These are phyloP conservation scores for Opisthocomus hoazin DNA, from an alignment of 2,113 vertebrate genomes.

Conservation along the genomic window DNA sequence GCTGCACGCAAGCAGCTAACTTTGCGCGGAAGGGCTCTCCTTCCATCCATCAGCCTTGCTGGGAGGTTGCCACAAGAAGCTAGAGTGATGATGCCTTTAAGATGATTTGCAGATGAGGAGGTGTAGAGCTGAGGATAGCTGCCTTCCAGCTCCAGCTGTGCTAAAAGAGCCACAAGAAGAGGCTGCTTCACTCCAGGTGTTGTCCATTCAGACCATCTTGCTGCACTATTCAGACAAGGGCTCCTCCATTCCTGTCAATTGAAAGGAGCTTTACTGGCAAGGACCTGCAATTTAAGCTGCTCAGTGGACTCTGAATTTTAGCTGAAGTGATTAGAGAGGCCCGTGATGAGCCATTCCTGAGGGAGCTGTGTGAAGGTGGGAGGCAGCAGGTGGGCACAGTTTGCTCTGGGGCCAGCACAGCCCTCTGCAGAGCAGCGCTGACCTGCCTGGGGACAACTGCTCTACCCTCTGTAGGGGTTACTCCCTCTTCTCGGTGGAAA, in stretches of 20 bases:
- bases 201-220: not conserved
- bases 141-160: not conserved
- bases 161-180: not conserved
- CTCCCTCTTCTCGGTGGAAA: not conserved
- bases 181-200: not conserved
- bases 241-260: not conserved
- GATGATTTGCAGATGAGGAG: not conserved
- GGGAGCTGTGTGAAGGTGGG: not conserved
- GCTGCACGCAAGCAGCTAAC: not conserved
- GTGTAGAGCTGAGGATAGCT: not conserved
- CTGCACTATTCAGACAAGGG: not conserved
- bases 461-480: not conserved
- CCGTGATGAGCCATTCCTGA: not conserved
- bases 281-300: not conserved
- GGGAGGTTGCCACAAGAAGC: not conserved
- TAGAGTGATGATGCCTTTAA: not conserved
- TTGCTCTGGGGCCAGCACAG: not conserved
- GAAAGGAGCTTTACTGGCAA: not conserved
- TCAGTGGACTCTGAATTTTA: not conserved
- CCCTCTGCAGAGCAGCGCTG: not conserved
- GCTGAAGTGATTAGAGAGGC: not conserved
- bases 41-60: not conserved
- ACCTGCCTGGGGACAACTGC: not conserved
- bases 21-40: not conserved
- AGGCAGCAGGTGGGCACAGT: not conserved